Base-by-base conservation (phyloP, 2,113 vertebrate species). In the Varanus salvator region DNA sequence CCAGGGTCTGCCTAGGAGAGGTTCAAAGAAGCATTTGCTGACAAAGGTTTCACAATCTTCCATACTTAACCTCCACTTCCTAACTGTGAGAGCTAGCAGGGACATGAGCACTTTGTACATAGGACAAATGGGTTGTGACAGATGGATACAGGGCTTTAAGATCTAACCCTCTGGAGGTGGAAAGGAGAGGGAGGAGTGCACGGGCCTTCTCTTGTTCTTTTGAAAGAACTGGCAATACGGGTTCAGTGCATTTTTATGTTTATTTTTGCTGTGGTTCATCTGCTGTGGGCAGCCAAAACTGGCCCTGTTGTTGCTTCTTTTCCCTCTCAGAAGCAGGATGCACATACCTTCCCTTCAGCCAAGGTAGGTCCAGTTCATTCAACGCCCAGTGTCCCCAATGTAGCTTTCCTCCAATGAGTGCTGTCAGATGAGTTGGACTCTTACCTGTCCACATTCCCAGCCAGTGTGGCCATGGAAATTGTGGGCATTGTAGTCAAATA, bases 171-270 rank as follows among this genome's bases (percentile, higher is more conserved):
- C 52, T 9, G 31, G 48, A 71, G n/a, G 66, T 57, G 8, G 77
- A 21, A 1, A 60, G 29, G 72, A 48, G 25, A 80, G 19, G 44
- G 87, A n/a, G 15, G 19, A 6, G 11, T 8, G 68, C n/a, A 27
- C 60, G 29, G 6, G 12, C 4, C 2, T 81, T 52, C 38, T 48
- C 12, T 87, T n/a, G 6, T n/a, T 52, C 11, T 86, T 86, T 3
- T 57, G 68, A n/a, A 75, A 38, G 19, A 86, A 86, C 50, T 86
- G 29, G 50, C 50, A 86, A 38, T 86, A 86, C 75, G 75, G 31
- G 74, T 15, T 74, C 19, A 27, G 21, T 86, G 38, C 11, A 54
- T 74, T 57, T 86, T 72, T 23, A 86, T 27, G 57, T 57, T 11
- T 57, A 75, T 57, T 11, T 57, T 74, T 74, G n/a, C 21, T 57